These are phyloP conservation scores for Drosophila quinaria DNA, from an alignment of 2,888 invertebrate species.

Conservation along the genomic window DNA sequence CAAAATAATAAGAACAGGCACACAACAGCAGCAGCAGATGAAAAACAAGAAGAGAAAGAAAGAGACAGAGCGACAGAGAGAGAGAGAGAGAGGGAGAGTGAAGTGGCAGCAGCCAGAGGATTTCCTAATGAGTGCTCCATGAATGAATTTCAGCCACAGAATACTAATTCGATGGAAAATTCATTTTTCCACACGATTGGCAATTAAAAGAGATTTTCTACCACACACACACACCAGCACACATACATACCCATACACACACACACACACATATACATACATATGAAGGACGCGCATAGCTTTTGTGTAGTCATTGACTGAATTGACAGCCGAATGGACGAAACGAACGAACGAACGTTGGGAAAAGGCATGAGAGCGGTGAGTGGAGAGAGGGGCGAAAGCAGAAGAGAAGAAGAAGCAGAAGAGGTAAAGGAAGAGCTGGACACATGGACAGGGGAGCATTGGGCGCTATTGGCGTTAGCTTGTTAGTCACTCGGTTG, in stretches of 20 bases:
- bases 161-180: constrained; percentile 86
- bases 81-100: background rate
- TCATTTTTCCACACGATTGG: constrained; percentile 85
- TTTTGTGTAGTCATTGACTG: constrained; percentile 76
- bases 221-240: constrained; percentile 49
- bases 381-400: background rate
- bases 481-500: constrained; percentile 59
- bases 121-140: constrained; percentile 84
- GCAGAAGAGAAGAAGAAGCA: background rate
- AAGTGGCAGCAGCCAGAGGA: constrained; percentile 59
- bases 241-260: background rate
- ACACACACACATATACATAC: constrained; percentile 41
- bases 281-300: constrained; percentile 57
- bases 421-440: background rate
- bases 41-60: background rate
- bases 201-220: constrained; percentile 84
- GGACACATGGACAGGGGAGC: constrained; percentile 9
- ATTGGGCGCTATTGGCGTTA: constrained; percentile 32
- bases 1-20: constrained; percentile 19
- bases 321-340: constrained; percentile 71
- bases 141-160: constrained; percentile 85
- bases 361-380: constrained; percentile 11
- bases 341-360: background rate
- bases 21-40: constrained; percentile 16
- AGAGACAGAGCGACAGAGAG: too few relatives aligned